phyloP scores from a whole-genome alignment of 2,888 invertebrate species.

The Frankliniella fusca region DNA sequence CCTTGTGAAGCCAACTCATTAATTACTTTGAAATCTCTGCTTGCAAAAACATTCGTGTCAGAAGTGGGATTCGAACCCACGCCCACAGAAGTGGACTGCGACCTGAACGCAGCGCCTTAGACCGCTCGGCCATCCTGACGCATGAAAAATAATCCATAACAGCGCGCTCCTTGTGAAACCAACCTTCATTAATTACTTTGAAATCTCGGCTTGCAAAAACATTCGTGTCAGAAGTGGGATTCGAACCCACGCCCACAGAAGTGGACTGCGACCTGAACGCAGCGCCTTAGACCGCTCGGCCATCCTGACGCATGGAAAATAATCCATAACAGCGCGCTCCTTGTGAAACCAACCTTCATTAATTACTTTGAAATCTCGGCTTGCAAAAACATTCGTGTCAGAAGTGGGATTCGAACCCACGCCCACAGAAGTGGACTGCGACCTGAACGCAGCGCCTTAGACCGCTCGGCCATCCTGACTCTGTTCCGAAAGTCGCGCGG shows the following conservation, averaged over 20 bases:
- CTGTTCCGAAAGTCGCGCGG: too few relatives aligned
- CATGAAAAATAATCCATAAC: too few relatives aligned
- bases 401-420: conserved; percentile 58
- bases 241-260: conserved; percentile 57
- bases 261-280: conserved; percentile 10
- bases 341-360: too few relatives aligned
- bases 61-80: too few relatives aligned
- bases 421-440: conserved; percentile 47
- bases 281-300: conserved; percentile 59
- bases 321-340: background rate
- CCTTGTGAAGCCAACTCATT: too few relatives aligned
- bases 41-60: too few relatives aligned
- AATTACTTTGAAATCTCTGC: too few relatives aligned
- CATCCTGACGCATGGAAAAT: conserved; percentile 49
- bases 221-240: conserved; percentile 54
- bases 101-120: too few relatives aligned
- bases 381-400: conserved; percentile 45
- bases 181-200: too few relatives aligned
- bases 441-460: conserved; percentile 50
- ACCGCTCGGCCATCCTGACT: conserved; percentile 59
- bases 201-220: background rate
- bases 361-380: too few relatives aligned
- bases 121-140: background rate
- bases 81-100: too few relatives aligned
- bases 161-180: too few relatives aligned